Base-by-base conservation (phyloP, 2,797 vertebrate genomes). In the Oreochromis mossambicus region DNA sequence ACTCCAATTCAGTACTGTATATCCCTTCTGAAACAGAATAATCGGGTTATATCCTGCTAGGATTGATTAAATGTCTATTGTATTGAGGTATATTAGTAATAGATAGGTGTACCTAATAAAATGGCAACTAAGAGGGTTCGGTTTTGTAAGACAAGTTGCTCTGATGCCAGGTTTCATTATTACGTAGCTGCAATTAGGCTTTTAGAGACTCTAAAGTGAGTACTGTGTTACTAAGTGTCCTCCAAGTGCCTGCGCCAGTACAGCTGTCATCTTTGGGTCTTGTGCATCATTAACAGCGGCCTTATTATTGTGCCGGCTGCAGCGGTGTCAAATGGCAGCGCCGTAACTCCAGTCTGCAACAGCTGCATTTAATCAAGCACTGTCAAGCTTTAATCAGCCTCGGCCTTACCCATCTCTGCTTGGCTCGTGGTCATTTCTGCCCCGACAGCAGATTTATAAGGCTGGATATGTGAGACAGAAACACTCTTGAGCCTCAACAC, bases 281-380 rank as follows among this genome's bases (percentile, higher is more conserved):
- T 55, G 80, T 56, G 79, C 54, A 63, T 88, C 88, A 83, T 92
- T 89, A 93, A 58, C 38, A 80, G 55, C 83, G 19, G 80, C 61
- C 55, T 14, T 86, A 84, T 91, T 38, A 83, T 89, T 90, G 87
- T 89, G 88, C 55, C 29, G 79, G 85, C 79, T 34, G 68, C 79
- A 50, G 84, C 82, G 15, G 83, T 75, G 92, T 91, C 86, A 89
- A 83, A 87, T 87, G 84, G 86, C 88, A 77, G 84, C 55, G 2
- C 81, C 48, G 19, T 88, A 86, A 90, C 89, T 86, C 86, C 79
- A 3, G 75, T 41, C 85, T 81, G 84, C 84, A 92, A 87, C 92
- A 91, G 89, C 93, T 92, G 91, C 91, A 88, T 95, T 95, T 93
- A 93, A 94, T 95, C 94, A 94, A 88, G 81, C 73, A 0, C 83